Evolutionary conservation across 2,113 vertebrate species (phyloP).

Genomic region (Cyprinodon variegatus): DNA sequence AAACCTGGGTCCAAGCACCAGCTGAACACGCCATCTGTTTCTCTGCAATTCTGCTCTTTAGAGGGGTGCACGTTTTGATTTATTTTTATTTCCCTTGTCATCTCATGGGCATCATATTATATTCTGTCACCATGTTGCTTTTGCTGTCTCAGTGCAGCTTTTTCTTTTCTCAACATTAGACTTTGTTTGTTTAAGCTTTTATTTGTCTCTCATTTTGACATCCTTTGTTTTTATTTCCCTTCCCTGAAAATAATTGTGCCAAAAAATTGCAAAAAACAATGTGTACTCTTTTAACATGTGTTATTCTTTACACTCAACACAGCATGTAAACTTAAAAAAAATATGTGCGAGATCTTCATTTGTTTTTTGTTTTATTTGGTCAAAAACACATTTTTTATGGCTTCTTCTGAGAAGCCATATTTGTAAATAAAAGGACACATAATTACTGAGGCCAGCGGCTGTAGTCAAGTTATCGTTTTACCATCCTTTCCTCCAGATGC

Average conservation of each 20-base stretch:
- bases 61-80: conserved; percentile 48
- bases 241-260: neutral
- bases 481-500: conserved; percentile 51
- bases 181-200: conserved; percentile 10
- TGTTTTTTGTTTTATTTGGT: conserved; percentile 5
- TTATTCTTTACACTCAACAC: neutral
- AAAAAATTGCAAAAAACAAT: neutral
- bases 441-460: conserved; percentile 49
- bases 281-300: no score
- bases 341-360: neutral
- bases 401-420: conserved; percentile 33
- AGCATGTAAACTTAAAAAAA: conserved; percentile 6
- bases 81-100: conserved; percentile 43
- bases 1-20: conserved; percentile 52
- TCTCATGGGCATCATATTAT: conserved; percentile 11
- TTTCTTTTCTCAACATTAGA: conserved; percentile 5
- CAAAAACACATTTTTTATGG: neutral
- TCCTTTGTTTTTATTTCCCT: neutral
- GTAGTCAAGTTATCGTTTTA: conserved; percentile 54
- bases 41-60: conserved; percentile 49
- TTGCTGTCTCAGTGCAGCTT: conserved; percentile 19
- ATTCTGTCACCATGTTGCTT: conserved; percentile 9
- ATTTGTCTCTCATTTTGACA: neutral
- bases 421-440: conserved; percentile 51
- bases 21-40: conserved; percentile 72